Evolutionary conservation across 2,797 vertebrate species (phyloP).

Genomic region (Argya squamiceps): DNA sequence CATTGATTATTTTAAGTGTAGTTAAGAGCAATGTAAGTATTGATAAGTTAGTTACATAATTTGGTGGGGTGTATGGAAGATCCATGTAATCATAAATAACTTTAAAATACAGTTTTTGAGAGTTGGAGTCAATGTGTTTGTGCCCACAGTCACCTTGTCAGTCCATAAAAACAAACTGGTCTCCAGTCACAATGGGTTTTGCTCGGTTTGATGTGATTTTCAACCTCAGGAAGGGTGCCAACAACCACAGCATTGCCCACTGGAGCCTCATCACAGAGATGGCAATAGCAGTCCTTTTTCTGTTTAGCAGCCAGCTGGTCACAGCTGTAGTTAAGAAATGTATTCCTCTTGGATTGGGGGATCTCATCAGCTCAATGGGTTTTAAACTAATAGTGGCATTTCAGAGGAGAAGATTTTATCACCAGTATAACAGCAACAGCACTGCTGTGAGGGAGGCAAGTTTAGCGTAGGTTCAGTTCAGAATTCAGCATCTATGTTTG

Average conservation of each 20-base stretch:
- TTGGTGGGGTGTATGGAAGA: background rate
- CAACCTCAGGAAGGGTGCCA: background rate
- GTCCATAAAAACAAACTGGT: background rate
- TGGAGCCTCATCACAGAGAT: background rate
- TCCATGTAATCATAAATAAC: background rate
- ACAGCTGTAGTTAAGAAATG: background rate
- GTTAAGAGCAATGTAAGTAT: background rate
- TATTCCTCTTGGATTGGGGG: background rate
- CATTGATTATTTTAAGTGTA: background rate
- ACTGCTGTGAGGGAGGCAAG: background rate
- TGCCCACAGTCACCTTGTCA: background rate
- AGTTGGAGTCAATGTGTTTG: background rate
- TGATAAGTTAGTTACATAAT: background rate
- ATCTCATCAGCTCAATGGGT: background rate
- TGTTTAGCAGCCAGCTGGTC: background rate
- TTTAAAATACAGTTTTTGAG: background rate
- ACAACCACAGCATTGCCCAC: background rate
- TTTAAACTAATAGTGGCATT: background rate
- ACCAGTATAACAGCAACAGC: background rate
- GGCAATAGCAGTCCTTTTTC: background rate
- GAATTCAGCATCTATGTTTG: background rate
- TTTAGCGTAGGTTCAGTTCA: background rate
- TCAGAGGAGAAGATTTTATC: background rate
- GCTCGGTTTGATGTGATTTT: background rate
- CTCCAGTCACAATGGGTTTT: background rate